Evolutionary conservation across 2,797 vertebrate species (phyloP).

Genomic region (Sardinella longiceps): DNA sequence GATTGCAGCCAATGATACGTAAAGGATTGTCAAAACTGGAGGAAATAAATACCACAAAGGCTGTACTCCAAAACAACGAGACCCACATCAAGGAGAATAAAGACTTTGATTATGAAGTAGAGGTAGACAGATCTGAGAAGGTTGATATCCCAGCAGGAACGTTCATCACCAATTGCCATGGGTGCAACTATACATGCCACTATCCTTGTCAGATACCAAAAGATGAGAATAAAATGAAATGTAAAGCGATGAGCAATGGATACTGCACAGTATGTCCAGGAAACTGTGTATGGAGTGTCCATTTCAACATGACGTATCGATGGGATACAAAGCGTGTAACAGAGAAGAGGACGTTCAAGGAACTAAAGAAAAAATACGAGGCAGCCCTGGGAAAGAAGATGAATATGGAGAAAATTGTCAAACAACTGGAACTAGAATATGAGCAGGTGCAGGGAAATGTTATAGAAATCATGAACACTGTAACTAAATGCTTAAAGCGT

Average conservation of each 20-base stretch:
- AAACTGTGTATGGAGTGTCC: conserved; percentile 40
- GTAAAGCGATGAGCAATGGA: conserved; percentile 43
- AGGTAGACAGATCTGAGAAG: fast-evolving
- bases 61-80: conserved; percentile 14
- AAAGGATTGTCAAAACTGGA: conserved; percentile 38
- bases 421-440: fast-evolving
- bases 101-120: conserved; percentile 42
- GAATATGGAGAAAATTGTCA: conserved; percentile 13
- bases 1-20: conserved; percentile 39
- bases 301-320: conserved; percentile 45
- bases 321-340: conserved; percentile 28
- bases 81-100: conserved; percentile 47
- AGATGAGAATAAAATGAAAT: fast-evolving
- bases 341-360: conserved; percentile 34
- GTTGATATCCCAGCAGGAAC: not conserved
- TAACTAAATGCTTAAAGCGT: conserved; percentile 31
- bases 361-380: conserved; percentile 52
- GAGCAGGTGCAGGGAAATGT: conserved; percentile 11
- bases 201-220: fast-evolving
- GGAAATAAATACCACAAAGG: conserved; percentile 36
- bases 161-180: conserved; percentile 49
- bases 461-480: not conserved
- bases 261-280: conserved; percentile 34
- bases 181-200: conserved; percentile 56
- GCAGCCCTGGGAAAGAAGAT: conserved; percentile 20